Percentiles rank a stretch among this genome's conserved stretches.
Evolutionary conservation across 2,797 vertebrate genomes (phyloP).

Genomic region (Apogon talboti): DNA sequence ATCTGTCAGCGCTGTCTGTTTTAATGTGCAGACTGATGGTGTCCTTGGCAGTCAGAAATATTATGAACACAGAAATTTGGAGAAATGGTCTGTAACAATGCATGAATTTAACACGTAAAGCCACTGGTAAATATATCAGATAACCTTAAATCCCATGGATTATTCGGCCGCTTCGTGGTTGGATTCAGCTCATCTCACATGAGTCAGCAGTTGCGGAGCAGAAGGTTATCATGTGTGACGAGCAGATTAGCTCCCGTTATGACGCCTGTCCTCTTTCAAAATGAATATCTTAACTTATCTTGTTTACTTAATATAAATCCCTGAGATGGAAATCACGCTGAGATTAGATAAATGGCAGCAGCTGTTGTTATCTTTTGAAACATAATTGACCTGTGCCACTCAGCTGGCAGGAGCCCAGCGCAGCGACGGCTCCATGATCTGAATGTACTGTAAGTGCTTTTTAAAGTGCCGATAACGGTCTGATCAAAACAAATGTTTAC

Average conservation of each 20-base stretch:
- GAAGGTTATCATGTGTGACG: conserved; percentile 50
- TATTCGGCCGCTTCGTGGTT: conserved; percentile 36
- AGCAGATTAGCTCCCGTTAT: conserved; percentile 63
- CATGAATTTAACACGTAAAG: conserved; percentile 17
- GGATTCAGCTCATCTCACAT: conserved; percentile 51
- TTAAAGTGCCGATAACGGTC: conserved; percentile 49
- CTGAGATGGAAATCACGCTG: conserved; percentile 60
- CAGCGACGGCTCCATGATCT: conserved; percentile 51
- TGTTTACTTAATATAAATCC: conserved; percentile 58
- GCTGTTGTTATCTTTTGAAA: conserved; percentile 67
- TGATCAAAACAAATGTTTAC: conserved; percentile 63
- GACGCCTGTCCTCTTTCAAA: conserved; percentile 56
- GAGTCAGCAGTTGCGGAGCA: conserved; percentile 56
- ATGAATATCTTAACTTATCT: conserved; percentile 58
- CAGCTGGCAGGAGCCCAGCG: conserved; percentile 66
- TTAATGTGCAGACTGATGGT: background rate
- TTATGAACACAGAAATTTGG: background rate
- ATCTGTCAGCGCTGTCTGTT: background rate
- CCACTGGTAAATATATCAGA: conserved; percentile 32
- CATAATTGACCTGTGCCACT: conserved; percentile 78
- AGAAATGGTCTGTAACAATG: conserved; percentile 3
- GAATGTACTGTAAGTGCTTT: conserved; percentile 58
- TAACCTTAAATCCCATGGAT: conserved; percentile 42
- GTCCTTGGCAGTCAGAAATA: too few relatives aligned
- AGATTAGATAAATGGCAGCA: conserved; percentile 60